Conservation (phyloP, 2,888 invertebrate species). For the Brachylomia viminalis region DNA sequence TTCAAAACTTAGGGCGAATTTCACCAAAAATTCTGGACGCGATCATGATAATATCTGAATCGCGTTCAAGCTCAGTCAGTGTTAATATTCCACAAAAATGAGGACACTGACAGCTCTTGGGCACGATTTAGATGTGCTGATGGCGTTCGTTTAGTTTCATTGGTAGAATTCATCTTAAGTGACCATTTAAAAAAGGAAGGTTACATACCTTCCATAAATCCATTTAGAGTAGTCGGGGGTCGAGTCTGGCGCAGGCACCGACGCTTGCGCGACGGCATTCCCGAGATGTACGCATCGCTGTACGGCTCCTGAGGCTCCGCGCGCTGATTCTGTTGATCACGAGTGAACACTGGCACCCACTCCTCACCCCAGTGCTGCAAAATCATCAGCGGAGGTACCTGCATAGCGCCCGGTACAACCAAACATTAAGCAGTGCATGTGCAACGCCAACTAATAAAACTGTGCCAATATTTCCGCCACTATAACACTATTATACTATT, state of each 20-base stretch:
- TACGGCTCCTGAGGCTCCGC: slow-evolving; percentile 90
- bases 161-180: not conserved
- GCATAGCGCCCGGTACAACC: slow-evolving; percentile 33
- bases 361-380: slow-evolving; percentile 81
- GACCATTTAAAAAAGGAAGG: not conserved
- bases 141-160: not conserved
- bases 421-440: slow-evolving; percentile 42
- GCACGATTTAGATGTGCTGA: not conserved
- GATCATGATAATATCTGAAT: not conserved
- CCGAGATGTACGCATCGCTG: slow-evolving; percentile 97
- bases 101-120: not conserved
- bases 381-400: slow-evolving; percentile 87
- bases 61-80: not conserved
- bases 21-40: not conserved
- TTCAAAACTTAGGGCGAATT: not conserved
- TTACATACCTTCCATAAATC: slow-evolving; percentile 77
- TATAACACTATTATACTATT: slow-evolving; percentile 5
- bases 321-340: slow-evolving; percentile 94
- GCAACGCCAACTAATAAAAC: slow-evolving; percentile 34
- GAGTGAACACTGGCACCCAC: slow-evolving; percentile 97
- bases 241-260: slow-evolving; percentile 91
- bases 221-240: slow-evolving; percentile 78
- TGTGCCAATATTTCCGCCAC: slow-evolving; percentile 30
- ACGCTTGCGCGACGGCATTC: slow-evolving; percentile 97
- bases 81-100: no score